These are phyloP conservation scores for Potamilus streckersoni DNA, from an alignment of 1,140 invertebrate genomes.

Conservation along the genomic window DNA sequence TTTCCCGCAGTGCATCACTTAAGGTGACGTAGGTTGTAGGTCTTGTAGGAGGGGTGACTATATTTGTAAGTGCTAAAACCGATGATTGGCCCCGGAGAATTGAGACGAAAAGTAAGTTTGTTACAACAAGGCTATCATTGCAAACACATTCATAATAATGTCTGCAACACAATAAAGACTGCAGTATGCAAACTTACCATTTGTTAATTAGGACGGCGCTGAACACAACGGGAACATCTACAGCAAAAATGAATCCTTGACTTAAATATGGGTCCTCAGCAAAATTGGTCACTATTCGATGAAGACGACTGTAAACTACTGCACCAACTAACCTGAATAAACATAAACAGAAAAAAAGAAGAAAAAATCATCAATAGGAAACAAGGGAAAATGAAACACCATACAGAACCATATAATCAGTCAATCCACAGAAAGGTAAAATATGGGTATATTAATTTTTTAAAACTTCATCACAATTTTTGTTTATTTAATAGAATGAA, in stretches of 20 bases:
- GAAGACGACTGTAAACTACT: constrained; percentile 51
- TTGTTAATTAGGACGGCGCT: constrained; percentile 57
- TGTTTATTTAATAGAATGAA: neutral
- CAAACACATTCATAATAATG: too few relatives aligned
- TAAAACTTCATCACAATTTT: too few relatives aligned
- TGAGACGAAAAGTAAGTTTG: too few relatives aligned
- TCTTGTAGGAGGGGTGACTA: too few relatives aligned
- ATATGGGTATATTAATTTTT: neutral
- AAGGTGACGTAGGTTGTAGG: too few relatives aligned
- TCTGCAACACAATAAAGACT: too few relatives aligned
- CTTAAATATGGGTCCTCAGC: constrained; percentile 48
- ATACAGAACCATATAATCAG: neutral
- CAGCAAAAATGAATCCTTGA: constrained; percentile 40
- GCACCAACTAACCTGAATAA: constrained; percentile 43
- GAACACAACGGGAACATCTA: constrained; percentile 52
- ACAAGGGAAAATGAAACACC: neutral
- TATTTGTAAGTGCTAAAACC: too few relatives aligned
- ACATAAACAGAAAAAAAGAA: constrained; percentile 4
- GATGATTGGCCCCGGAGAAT: too few relatives aligned
- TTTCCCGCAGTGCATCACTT: too few relatives aligned
- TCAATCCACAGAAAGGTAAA: neutral
- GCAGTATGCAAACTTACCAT: constrained; percentile 44
- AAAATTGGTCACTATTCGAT: constrained; percentile 38
- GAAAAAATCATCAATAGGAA: neutral
- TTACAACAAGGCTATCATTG: too few relatives aligned